Conservation (phyloP, 2,113 vertebrate genomes). For the Zootoca vivipara region DNA sequence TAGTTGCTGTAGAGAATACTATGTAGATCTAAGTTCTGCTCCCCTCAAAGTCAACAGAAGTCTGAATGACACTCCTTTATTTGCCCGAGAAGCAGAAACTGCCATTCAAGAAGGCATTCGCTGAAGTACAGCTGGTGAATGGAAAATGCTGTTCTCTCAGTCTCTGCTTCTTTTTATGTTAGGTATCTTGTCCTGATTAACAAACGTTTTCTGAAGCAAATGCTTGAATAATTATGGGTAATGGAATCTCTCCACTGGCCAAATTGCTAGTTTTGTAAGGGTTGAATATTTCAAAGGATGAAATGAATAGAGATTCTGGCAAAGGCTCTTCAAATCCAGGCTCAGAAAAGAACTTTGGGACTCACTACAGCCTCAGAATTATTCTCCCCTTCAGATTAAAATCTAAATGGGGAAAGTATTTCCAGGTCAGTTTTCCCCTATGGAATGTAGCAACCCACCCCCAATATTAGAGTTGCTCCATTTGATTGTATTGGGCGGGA, state of each 20-base stretch:
- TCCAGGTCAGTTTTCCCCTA: not conserved
- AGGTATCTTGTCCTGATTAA: slow-evolving; percentile 5
- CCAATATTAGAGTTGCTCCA: no score
- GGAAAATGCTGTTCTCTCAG: not conserved
- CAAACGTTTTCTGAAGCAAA: not conserved
- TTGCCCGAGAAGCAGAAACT: slow-evolving; percentile 20
- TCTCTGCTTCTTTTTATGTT: not conserved
- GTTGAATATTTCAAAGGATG: not conserved
- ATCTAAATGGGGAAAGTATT: not conserved
- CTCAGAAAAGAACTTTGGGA: not conserved
- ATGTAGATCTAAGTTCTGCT: slow-evolving; percentile 1
- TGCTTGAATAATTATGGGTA: not conserved
- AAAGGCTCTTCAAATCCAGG: not conserved
- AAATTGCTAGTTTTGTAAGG: slow-evolving; percentile 6
- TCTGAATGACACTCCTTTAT: not conserved
- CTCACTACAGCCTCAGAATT: not conserved
- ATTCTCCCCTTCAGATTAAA: not conserved
- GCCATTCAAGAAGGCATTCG: not conserved
- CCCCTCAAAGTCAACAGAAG: not conserved
- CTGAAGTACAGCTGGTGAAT: not conserved
- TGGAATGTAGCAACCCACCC: no score
- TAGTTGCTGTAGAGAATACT: slow-evolving; percentile 12
- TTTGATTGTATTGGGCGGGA: not conserved
- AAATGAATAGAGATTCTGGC: not conserved
- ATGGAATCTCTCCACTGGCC: not conserved